Base-by-base conservation (phyloP, 2,113 vertebrate genomes). In the Gobius niger region DNA sequence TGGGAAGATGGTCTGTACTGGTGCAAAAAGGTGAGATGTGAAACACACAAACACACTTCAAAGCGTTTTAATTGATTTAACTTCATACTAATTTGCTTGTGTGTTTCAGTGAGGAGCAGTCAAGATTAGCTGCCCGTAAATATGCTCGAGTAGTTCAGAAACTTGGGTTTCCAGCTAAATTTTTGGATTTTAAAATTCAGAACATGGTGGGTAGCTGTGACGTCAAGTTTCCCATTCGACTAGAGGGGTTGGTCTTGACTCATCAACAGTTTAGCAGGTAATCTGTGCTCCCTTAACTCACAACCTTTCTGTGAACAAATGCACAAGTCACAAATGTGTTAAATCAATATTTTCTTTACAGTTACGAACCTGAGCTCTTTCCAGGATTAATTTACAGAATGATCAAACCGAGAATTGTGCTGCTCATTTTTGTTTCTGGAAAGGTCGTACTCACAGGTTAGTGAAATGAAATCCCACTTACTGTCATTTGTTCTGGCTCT, bases 141-240 rank as follows among this genome's bases (percentile, higher is more conserved):
- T 99, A 99, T 6, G 98, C 97, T 46, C 92, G 98, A 87, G 98
- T 99, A 68, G 98, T 99, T 46, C 98, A 99, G 90, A 99, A 99
- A 82, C 89, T 99, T 67, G 98, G 97, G 7, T 99, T 99, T 81
- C 96, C 97, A 56, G 98, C 98, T 1, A 99, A 99, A 85, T 99
- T 99, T 85, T 85, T 99, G 81, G 98, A 99, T 90, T 99, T 99
- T 81, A 99, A 99, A 90, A 99, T 99, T 86, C 98, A 99, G 88
- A 99, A 99, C 85, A 99, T 99, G 98, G 97, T 99, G 78, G 98
- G 98, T 62, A 99, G 97, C 83, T 99, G 97, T 34, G 98, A 99
- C 10, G 98, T 99, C 69, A 99, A 99, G 86, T 99, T 99, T 80
- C 98, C 98, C 7, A 99, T 99, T 72, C 90, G 98, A 64, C 88